phyloP scores from a whole-genome alignment of 2,797 vertebrate species.

The Scyliorhinus canicula region DNA sequence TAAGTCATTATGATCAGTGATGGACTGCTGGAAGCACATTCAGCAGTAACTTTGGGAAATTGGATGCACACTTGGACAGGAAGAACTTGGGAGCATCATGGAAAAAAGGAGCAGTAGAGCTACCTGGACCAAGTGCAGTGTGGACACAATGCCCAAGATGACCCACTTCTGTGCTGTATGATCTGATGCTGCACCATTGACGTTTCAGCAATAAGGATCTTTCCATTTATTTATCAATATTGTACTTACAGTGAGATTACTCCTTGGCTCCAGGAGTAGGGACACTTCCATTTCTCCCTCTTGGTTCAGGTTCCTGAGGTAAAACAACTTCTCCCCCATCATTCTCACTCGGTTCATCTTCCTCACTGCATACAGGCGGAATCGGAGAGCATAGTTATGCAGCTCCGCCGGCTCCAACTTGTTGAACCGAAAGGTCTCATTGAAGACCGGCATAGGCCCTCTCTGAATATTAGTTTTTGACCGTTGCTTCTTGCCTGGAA shows the following conservation, averaged over 20 bases:
- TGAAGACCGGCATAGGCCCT: conserved; percentile 71
- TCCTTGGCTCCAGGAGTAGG: conserved; percentile 80
- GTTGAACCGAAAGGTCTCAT: conserved; percentile 76
- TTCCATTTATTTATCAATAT: conserved; percentile 20
- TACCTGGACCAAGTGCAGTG: background rate
- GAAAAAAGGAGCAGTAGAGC: background rate
- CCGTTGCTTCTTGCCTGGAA: conserved; percentile 83
- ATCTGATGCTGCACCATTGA: background rate
- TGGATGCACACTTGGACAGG: background rate
- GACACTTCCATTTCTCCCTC: conserved; percentile 64
- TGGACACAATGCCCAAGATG: background rate
- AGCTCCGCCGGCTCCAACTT: conserved; percentile 71
- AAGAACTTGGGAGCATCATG: too few species aligned
- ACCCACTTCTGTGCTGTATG: too few species aligned
- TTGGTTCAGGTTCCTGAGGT: conserved; percentile 61
- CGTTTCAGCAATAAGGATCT: background rate
- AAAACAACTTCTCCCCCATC: conserved; percentile 87
- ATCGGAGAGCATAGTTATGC: conserved; percentile 66
- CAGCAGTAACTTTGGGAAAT: background rate
- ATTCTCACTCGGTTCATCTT: conserved; percentile 76
- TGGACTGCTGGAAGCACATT: background rate
- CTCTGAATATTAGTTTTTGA: conserved; percentile 74
- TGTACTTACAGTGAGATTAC: conserved; percentile 76
- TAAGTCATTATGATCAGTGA: too few species aligned
- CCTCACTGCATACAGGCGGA: conserved; percentile 81